Base-by-base conservation (phyloP, 2,888 invertebrate genomes). In the Cephus runcator region DNA sequence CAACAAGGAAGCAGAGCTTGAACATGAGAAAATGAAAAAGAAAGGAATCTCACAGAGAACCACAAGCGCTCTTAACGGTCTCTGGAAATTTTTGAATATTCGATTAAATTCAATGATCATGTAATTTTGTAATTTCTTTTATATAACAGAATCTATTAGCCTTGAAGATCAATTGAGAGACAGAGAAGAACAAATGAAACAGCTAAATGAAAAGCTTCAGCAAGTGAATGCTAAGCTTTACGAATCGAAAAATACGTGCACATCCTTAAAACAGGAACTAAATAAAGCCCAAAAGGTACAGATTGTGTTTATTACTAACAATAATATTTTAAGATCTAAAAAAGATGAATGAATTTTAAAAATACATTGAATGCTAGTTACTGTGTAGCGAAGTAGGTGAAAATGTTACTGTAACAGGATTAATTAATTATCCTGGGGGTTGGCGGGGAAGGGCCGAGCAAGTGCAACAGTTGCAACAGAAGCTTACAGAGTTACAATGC, bases 361-460 rank as follows among this genome's bases (percentile, higher is more conserved):
- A 69, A 73, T 34, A 73, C 11, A 35, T 74, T 12, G 6, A 30
- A 33, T 69, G 12, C 30, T 80, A 92, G 92, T 94, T 95, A 81
- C 88, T 97, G 31, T 94, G 95, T 85, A 95, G 95, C 88, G 97
- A 97, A 92, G 92, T 96, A 30, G 97, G 97, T 0, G 96, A 96
- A 78, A 93, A 93, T 84, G 94, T 95, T 69, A 94, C 94, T 85
- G 92, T 96, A 12, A 94, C 94, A 84, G 93, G 93, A 76, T 88
- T 96, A 56, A 93, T 93, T 75, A 93, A 93, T 83, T 93, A 93
- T 80, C 91, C 93, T 75, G 92, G 93, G 73, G 94, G 94, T 15
- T 97, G 96, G 96, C 94, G 96, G 82, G 96, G 97, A 0, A 93
- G 96, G 81, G 95, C 96, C 1, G 96, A 96, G 86, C 95, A 96